phyloP scores from a whole-genome alignment of 2,797 vertebrate genomes.

The Aphelocoma californica region DNA sequence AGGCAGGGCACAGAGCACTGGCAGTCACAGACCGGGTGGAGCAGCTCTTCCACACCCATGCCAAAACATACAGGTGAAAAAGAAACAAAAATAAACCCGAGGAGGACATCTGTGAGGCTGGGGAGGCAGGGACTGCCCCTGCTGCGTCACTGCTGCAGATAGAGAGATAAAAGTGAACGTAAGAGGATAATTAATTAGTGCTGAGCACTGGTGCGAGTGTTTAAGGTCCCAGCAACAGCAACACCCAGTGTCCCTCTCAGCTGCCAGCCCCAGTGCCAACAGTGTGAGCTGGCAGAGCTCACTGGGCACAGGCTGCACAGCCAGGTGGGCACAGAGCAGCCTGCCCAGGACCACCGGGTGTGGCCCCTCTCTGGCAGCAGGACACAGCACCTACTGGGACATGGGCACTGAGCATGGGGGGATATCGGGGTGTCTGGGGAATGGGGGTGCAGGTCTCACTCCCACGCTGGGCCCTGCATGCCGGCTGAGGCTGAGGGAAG shows the following conservation, averaged over 20 bases:
- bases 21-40: neutral
- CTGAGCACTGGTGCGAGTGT: neutral
- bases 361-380: neutral
- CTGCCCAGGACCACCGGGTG: fast-evolving
- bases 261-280: neutral
- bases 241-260: neutral
- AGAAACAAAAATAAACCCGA: neutral
- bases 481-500: neutral
- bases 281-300: neutral
- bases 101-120: neutral
- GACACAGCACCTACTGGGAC: neutral
- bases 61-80: neutral
- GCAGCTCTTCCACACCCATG: neutral
- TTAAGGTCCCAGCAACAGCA: fast-evolving
- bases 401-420: fast-evolving
- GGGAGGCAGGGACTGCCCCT: neutral
- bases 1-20: neutral
- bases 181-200: neutral
- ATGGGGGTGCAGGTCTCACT: neutral
- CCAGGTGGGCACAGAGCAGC: neutral
- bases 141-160: neutral
- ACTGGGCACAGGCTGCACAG: neutral
- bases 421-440: fast-evolving
- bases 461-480: fast-evolving
- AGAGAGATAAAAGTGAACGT: neutral